Conservation (phyloP, 2,888 invertebrate species). For the Nipponacmea schrenckii region DNA sequence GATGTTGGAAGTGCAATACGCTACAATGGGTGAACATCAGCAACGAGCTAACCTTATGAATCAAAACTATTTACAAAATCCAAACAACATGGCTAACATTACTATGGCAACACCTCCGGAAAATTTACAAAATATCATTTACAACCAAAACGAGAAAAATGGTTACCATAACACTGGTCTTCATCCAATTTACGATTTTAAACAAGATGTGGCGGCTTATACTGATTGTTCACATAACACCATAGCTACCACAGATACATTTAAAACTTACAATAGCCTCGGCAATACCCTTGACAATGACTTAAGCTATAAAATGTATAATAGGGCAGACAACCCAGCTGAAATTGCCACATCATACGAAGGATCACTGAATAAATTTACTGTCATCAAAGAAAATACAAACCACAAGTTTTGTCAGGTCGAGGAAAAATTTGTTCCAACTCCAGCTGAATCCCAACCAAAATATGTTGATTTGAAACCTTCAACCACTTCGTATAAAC, state of each 20-base stretch:
- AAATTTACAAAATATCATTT: constrained; percentile 22
- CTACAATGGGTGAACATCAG: constrained; percentile 42
- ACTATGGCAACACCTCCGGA: constrained; percentile 28
- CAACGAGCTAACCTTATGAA: constrained; percentile 33
- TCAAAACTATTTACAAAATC: constrained; percentile 19
- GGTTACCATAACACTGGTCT: background rate
- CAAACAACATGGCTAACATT: constrained; percentile 31
- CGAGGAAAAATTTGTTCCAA: background rate
- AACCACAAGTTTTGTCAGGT: constrained; percentile 30
- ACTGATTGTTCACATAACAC: constrained; percentile 65
- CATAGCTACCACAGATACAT: constrained; percentile 23
- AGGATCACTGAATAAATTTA: background rate
- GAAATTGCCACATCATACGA: background rate
- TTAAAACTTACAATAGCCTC: background rate
- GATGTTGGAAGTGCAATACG: constrained; percentile 62
- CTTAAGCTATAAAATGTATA: background rate
- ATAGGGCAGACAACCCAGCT: background rate
- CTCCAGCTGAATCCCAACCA: constrained; percentile 29
- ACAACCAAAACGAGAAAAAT: background rate
- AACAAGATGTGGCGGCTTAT: constrained; percentile 65
- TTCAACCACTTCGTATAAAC: constrained; percentile 75
- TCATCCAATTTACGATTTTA: constrained; percentile 50
- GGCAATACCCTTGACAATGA: background rate
- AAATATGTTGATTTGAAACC: constrained; percentile 78
- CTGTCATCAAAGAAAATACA: constrained; percentile 4